These are phyloP conservation scores for Gastracanthus pulcherrimus DNA, from an alignment of 2,888 invertebrate species.

Conservation along the genomic window DNA sequence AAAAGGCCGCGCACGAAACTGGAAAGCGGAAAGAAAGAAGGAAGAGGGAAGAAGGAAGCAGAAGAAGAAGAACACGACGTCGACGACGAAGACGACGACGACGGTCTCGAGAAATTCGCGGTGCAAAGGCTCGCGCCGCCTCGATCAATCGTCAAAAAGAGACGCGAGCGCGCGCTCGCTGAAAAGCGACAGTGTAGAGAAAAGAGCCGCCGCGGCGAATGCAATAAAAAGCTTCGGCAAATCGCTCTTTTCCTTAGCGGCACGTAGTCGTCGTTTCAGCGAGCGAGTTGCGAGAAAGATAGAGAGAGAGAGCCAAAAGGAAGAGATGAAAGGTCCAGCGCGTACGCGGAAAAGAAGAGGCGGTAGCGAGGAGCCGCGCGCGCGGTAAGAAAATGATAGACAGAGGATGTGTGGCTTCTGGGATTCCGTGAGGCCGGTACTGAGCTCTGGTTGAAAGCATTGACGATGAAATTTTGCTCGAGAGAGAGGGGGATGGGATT, in stretches of 20 bases:
- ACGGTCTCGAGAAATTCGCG: slow-evolving; percentile 23
- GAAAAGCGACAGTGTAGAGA: slow-evolving; percentile 40
- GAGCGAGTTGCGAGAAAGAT: neutral
- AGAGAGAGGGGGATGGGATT: neutral
- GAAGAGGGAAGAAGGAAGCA: neutral
- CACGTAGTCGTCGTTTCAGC: slow-evolving; percentile 31
- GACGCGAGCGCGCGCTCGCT: neutral
- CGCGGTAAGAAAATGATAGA: slow-evolving; percentile 1
- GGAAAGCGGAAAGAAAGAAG: slow-evolving; percentile 21
- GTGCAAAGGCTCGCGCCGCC: slow-evolving; percentile 15
- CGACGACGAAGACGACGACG: neutral
- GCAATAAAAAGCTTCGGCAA: slow-evolving; percentile 47
- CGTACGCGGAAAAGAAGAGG: neutral
- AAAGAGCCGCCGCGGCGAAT: slow-evolving; percentile 2
- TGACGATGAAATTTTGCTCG: neutral
- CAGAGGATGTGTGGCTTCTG: neutral
- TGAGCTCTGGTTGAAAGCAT: neutral
- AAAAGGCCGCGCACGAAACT: slow-evolving; percentile 1
- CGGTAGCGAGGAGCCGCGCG: neutral
- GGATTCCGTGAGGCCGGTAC: neutral
- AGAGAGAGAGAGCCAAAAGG: slow-evolving; percentile 33
- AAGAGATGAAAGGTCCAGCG: neutral
- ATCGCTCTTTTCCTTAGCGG: slow-evolving; percentile 48
- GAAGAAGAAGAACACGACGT: neutral
- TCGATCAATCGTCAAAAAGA: slow-evolving; percentile 50